Evolutionary conservation across 30 jellyfish, hydroid and myxozoan species (phyloP), one percentile per base, ranked within the genome.

Genomic region (Clytia hemisphaerica): DNA sequence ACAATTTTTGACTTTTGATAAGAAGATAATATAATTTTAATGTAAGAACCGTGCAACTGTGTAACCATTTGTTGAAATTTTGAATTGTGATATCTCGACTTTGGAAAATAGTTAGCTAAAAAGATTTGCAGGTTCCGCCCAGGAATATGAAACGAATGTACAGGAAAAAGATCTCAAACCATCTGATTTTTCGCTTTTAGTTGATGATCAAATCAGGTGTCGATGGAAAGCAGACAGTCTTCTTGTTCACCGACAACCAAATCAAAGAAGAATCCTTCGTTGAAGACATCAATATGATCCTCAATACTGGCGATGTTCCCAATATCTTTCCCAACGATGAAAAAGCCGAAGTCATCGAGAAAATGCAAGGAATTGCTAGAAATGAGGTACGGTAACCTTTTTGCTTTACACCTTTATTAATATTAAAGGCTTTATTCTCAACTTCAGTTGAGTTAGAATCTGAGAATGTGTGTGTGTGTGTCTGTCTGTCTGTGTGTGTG

Each of bases 301-400:
- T 89, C 37, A 89, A 89, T 49, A 78, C 94, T 29, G 98, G 98
- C 10, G 98, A 89, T 71, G 98, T 89, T 7, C 98, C 98, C 7
- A 89, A 89, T 62, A 89, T 89, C 10, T 89, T 89, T 63, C 87
- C 98, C 18, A 83, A 91, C 19, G 98, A 89, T 58, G 98, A 89
- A 44, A 89, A 89, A 50, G 98, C 98, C 16, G 98, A 89, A 18
- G 95, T 89, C 26, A 89, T 89, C 67, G 98, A 89, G 67, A 89
- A 89, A 51, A 89, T 89, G 98, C 98, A 89, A 59, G 93, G 91
- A 14, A 93, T 77, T 54, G 98, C 98, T 6, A 62, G 93, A n/a
- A 22, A 31, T 6, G 95, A 80, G 93, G 98, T 80, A 60, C 25
- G 28, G n/a, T n/a, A n/a, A n/a, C n/a, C n/a, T n/a, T n/a, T n/a